These are phyloP conservation scores for Engraulis encrasicolus DNA, from an alignment of 2,113 vertebrate species.

Conservation along the genomic window DNA sequence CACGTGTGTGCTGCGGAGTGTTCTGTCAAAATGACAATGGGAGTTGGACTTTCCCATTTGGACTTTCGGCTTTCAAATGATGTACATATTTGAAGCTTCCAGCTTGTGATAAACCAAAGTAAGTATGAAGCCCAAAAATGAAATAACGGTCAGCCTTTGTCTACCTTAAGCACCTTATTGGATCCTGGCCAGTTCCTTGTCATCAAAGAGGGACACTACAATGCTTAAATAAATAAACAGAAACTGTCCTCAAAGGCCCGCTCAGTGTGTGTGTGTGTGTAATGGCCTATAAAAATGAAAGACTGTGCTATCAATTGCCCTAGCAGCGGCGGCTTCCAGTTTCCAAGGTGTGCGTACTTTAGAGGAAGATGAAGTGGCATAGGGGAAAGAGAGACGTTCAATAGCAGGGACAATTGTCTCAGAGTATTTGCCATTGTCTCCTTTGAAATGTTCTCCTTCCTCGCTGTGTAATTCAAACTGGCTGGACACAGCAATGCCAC, in stretches of 20 bases:
- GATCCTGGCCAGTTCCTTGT: background rate
- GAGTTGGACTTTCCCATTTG: too few species aligned
- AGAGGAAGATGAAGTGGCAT: slow-evolving; percentile 20
- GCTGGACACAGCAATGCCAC: background rate
- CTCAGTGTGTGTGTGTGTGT: background rate
- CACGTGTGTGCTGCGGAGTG: too few species aligned
- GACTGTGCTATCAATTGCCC: background rate
- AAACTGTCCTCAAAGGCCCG: background rate
- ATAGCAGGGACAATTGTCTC: background rate
- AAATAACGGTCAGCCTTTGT: background rate
- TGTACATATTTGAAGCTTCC: background rate
- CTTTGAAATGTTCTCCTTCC: background rate
- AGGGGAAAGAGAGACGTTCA: slow-evolving; percentile 22
- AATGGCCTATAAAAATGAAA: background rate
- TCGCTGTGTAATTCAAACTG: background rate
- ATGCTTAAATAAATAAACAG: background rate
- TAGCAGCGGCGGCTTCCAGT: background rate
- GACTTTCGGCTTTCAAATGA: too few species aligned
- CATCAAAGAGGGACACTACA: background rate
- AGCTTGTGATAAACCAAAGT: background rate
- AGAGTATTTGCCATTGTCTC: slow-evolving; percentile 13
- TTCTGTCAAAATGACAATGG: too few species aligned
- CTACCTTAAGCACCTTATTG: background rate
- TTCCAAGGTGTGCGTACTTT: background rate
- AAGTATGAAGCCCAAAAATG: background rate